Base-by-base conservation (phyloP, 2,113 vertebrate genomes). In the Colinus virginianus region DNA sequence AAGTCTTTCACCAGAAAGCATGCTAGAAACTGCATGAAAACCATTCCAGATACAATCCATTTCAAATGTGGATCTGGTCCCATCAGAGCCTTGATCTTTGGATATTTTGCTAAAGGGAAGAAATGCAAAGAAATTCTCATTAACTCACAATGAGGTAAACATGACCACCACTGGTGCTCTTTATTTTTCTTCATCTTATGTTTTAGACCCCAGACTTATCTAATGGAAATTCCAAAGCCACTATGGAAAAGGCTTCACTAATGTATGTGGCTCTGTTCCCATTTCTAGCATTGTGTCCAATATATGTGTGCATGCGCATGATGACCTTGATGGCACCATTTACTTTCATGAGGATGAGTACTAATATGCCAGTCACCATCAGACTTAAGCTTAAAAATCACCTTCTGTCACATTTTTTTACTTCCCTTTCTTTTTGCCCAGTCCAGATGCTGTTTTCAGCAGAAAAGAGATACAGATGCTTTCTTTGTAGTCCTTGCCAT, bases 61-160 rank as follows among this genome's bases (percentile, higher is more conserved):
- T 99, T 99, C 72, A 99, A 96, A 61, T 97, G 97, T 13, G 98
- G 99, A 94, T 99, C 99, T 1, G 98, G 98, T 80, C 98, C 98
- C 99, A 99, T 99, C 76, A 99, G 96, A 67, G 97, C 96, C 97
- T 99, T 99, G 97, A 99, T 99, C 96, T 98, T 97, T 26, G 99
- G 99, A 97, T 99, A 99, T 95, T 99, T 99, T 66, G 99, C 99
- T 99, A 82, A 58, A 26, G 79, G 67, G 26, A 90, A 58, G 75
- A 94, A 94, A 95, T 28, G 55, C 13, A 93, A 46, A 84, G 26
- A 88, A 70, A 59, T 30, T 18, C 36, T 77, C 25, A 38, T 95
- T 86, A 93, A 70, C 48, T 59, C 63, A 36, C 8, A 43, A 6
- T 61, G 67, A 68, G 22, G 67, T 48, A 62, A 84, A 80, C 10